Conservation (phyloP, 1,140 invertebrate genomes). For the Aporrectodea caliginosa region DNA sequence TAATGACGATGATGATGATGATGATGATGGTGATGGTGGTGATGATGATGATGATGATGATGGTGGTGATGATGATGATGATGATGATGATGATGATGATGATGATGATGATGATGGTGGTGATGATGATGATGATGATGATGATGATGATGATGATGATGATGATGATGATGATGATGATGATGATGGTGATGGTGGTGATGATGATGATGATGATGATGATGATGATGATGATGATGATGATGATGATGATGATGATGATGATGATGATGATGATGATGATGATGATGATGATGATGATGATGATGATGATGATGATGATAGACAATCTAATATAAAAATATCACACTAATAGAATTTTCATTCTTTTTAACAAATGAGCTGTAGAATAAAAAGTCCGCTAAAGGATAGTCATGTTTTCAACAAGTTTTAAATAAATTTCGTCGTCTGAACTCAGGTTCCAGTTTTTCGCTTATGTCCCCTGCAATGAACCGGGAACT, state of each 20-base stretch:
- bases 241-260: slow-evolving; percentile 11
- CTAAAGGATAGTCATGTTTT: too few relatives aligned
- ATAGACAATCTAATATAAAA: too few relatives aligned
- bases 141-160: slow-evolving; percentile 10
- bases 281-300: slow-evolving; percentile 10
- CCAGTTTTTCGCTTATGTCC: too few relatives aligned
- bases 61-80: slow-evolving; percentile 8
- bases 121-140: slow-evolving; percentile 11
- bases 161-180: too few relatives aligned
- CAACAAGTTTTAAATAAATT: too few relatives aligned
- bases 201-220: slow-evolving; percentile 10
- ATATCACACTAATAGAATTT: too few relatives aligned
- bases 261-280: slow-evolving; percentile 8
- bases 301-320: slow-evolving; percentile 11
- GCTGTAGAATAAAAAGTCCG: too few relatives aligned
- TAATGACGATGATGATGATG: slow-evolving; percentile 11
- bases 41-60: slow-evolving; percentile 7
- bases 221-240: slow-evolving; percentile 10
- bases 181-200: slow-evolving; percentile 7
- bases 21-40: slow-evolving; percentile 10
- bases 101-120: slow-evolving; percentile 10
- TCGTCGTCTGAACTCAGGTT: too few relatives aligned
- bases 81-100: slow-evolving; percentile 11
- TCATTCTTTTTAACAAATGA: too few relatives aligned
- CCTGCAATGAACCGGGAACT: too few relatives aligned